Conservation (phyloP, 2,113 vertebrate species). For the Limnothrissa miodon region DNA sequence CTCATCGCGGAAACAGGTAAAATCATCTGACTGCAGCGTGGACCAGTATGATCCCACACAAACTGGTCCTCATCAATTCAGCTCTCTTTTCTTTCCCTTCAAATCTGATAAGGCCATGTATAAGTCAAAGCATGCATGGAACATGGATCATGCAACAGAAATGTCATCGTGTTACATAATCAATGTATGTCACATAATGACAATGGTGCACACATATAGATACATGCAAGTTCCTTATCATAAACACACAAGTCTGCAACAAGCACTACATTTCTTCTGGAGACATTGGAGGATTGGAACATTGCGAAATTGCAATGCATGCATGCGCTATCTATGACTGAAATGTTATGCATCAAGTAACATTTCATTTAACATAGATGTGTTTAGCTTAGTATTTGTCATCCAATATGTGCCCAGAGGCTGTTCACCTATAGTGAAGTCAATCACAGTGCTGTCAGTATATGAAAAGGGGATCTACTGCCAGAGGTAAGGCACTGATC, state of each 20-base stretch:
- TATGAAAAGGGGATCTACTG: no score
- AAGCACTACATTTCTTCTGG: no score
- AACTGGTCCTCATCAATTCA: not conserved
- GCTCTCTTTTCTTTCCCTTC: not conserved
- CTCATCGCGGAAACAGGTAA: conserved; percentile 80
- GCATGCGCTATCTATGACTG: not conserved
- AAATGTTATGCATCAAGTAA: not conserved
- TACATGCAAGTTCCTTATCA: no score
- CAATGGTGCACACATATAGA: no score
- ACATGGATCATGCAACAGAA: not conserved
- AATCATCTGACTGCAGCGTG: conserved; percentile 1
- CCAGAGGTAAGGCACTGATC: no score
- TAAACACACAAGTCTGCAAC: no score
- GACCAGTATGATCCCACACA: not conserved
- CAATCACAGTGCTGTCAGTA: not conserved
- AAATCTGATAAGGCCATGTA: not conserved
- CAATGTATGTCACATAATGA: no score
- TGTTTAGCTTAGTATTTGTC: no score
- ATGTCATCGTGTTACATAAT: no score
- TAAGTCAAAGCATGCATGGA: not conserved
- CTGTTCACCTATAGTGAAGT: not conserved
- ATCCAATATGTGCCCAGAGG: not conserved
- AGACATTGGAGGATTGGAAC: no score
- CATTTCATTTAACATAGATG: not conserved
- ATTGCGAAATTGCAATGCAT: no score